Percentiles rank a stretch among this genome's conserved stretches.
Evolutionary conservation across 2,797 vertebrate species (phyloP).

Genomic region (Rhincodon typus): DNA sequence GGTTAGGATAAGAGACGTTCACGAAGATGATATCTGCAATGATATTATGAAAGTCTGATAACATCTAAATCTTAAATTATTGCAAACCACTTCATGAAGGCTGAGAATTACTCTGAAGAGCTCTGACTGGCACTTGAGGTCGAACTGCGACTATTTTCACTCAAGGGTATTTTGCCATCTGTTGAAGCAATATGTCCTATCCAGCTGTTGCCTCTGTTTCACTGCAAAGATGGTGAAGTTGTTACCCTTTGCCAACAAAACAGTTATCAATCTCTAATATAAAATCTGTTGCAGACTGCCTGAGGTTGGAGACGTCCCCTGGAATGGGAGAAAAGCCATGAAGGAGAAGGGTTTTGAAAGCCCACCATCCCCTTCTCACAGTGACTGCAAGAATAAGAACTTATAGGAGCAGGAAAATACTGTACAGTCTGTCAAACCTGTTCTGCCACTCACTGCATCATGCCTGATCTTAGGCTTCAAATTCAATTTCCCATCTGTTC

Average conservation of each 20-base stretch:
- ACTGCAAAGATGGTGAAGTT: neutral
- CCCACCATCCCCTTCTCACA: no score
- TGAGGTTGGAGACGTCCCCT: neutral
- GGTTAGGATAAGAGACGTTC: no score
- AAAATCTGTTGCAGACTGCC: neutral
- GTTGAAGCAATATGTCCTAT: neutral
- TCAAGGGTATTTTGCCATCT: conserved; percentile 15
- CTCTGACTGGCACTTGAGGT: neutral
- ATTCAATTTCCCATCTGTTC: no score
- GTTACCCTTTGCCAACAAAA: neutral
- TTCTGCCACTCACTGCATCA: no score
- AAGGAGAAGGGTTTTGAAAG: no score
- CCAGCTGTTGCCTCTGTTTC: neutral
- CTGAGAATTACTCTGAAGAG: neutral
- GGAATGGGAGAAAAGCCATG: neutral
- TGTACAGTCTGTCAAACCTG: no score
- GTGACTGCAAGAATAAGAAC: no score
- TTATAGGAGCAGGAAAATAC: no score
- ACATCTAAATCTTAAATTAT: neutral
- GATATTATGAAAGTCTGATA: neutral
- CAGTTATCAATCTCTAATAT: neutral
- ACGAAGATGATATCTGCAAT: neutral
- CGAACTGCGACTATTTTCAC: neutral
- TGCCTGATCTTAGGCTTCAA: no score
- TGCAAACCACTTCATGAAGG: neutral